These are phyloP conservation scores for Drosophila ficusphila DNA, from an alignment of 1,140 invertebrate genomes.

Conservation along the genomic window DNA sequence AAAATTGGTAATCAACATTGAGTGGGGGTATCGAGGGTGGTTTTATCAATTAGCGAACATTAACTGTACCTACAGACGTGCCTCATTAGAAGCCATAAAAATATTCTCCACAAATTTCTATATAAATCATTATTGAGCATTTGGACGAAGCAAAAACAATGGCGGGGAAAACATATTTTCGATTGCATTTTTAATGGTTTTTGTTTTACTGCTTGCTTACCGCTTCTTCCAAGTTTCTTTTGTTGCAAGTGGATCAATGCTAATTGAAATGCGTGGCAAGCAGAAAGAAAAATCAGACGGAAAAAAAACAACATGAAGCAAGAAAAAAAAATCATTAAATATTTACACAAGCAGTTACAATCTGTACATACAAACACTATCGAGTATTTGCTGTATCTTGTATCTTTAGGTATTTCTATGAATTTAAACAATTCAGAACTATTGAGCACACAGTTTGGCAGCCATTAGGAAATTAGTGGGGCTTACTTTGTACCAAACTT, in stretches of 20 bases:
- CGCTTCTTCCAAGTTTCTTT: slow-evolving; percentile 13
- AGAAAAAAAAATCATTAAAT: slow-evolving; percentile 13
- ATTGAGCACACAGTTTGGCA: neutral
- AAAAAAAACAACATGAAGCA: slow-evolving; percentile 7
- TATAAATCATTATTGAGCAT: slow-evolving; percentile 18
- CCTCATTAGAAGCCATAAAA: slow-evolving; percentile 37
- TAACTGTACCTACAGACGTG: slow-evolving; percentile 23
- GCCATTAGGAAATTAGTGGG: neutral
- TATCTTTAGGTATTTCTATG: neutral
- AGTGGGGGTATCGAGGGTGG: neutral
- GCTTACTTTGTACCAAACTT: neutral
- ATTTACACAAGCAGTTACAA: slow-evolving; percentile 18
- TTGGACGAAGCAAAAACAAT: neutral
- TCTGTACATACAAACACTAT: neutral
- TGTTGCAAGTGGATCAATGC: slow-evolving; percentile 62
- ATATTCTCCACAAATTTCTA: slow-evolving; percentile 17
- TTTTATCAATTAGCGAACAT: slow-evolving; percentile 32
- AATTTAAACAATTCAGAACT: neutral
- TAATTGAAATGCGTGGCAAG: slow-evolving; percentile 67
- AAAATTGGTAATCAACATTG: slow-evolving; percentile 31
- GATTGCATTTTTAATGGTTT: slow-evolving; percentile 23
- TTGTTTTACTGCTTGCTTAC: slow-evolving; percentile 34
- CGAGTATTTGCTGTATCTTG: slow-evolving; percentile 2
- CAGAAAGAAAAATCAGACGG: slow-evolving; percentile 16
- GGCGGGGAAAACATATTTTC: neutral